Conservation (phyloP, 2,113 vertebrate species). For the Laterallus jamaicensis region DNA sequence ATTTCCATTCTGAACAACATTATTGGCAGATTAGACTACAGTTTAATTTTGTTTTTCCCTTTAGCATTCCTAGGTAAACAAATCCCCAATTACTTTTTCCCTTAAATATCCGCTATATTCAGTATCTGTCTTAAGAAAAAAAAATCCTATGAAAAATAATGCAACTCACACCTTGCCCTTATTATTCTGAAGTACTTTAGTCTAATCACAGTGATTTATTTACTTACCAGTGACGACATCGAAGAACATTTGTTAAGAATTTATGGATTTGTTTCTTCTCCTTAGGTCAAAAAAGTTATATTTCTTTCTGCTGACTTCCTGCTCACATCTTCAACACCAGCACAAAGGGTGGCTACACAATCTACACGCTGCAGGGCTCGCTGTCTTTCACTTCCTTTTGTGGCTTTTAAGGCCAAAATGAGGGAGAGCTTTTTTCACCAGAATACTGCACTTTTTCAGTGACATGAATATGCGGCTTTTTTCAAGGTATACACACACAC, state of each 20-base stretch:
- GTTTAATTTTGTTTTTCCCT: neutral
- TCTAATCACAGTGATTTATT: neutral
- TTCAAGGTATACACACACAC: neutral
- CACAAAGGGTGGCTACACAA: neutral
- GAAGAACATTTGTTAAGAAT: neutral
- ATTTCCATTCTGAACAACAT: neutral
- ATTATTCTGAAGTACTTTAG: neutral
- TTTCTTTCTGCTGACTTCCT: neutral
- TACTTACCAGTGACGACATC: slow-evolving; percentile 14
- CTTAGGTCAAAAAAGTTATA: neutral
- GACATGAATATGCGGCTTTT: neutral
- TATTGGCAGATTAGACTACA: neutral
- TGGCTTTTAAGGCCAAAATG: slow-evolving; percentile 1
- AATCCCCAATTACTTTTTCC: neutral
- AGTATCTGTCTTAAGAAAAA: neutral
- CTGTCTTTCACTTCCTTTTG: slow-evolving; percentile 53
- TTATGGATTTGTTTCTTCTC: neutral
- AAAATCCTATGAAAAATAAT: neutral
- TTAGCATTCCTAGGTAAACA: neutral
- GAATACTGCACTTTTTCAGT: neutral
- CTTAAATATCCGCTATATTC: neutral
- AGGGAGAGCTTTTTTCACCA: neutral
- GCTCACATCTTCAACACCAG: neutral
- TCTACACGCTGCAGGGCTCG: neutral
- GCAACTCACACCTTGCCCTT: neutral